Evolutionary conservation across 2,888 invertebrate genomes (phyloP).

Genomic region (Argyra leucocephala): DNA sequence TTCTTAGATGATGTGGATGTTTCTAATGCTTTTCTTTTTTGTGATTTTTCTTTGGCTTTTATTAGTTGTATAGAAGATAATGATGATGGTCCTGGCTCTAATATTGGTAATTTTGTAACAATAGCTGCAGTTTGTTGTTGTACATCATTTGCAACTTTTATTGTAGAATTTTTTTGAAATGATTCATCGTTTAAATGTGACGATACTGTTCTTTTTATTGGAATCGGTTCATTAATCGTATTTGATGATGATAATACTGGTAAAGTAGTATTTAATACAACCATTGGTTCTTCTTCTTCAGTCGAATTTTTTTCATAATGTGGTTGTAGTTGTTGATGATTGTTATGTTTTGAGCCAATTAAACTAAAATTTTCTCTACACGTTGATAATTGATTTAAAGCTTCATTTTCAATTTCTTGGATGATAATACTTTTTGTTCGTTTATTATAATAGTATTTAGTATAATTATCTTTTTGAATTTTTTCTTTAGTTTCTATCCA

Average conservation of each 20-base stretch:
- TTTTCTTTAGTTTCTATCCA: slow-evolving; percentile 1
- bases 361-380: background rate
- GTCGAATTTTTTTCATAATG: background rate
- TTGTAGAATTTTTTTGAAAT: background rate
- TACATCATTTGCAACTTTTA: background rate
- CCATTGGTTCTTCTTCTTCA: slow-evolving; percentile 7
- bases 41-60: background rate
- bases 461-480: background rate
- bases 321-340: background rate
- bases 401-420: slow-evolving; percentile 7
- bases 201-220: background rate
- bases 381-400: background rate
- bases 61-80: background rate
- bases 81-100: background rate
- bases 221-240: background rate
- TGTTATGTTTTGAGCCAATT: background rate
- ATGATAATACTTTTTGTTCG: background rate
- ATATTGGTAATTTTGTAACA: background rate
- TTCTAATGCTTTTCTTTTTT: background rate
- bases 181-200: background rate
- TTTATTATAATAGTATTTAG: no score
- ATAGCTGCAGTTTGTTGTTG: background rate
- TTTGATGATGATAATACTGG: background rate
- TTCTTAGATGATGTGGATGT: background rate
- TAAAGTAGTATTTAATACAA: background rate